phyloP scores from a whole-genome alignment of 2,113 vertebrate genomes.

The Passer domesticus region DNA sequence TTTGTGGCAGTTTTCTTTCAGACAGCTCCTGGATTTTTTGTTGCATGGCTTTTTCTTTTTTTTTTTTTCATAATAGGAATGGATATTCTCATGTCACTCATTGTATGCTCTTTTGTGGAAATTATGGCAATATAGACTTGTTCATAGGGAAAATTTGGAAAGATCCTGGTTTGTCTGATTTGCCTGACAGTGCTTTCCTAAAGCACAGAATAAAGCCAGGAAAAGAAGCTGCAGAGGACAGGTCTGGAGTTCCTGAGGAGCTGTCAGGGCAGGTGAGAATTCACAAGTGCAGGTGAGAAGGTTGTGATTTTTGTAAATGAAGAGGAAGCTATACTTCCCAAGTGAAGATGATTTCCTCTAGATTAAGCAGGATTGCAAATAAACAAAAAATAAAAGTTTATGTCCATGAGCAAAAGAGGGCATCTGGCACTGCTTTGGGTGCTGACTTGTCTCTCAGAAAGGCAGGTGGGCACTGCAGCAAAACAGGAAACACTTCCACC shows the following conservation, averaged over 20 bases:
- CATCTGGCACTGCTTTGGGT: background rate
- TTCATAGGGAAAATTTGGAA: background rate
- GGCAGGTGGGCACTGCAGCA: background rate
- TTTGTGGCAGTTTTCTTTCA: constrained; percentile 25
- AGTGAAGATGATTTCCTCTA: background rate
- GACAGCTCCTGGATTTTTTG: background rate
- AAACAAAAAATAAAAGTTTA: background rate
- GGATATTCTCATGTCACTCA: background rate
- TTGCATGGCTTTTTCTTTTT: background rate
- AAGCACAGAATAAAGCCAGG: background rate
- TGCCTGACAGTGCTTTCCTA: background rate
- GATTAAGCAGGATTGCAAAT: background rate
- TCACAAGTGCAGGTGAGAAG: background rate
- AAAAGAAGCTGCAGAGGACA: background rate
- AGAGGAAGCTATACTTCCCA: background rate
- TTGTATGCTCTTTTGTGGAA: background rate
- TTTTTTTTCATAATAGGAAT: background rate
- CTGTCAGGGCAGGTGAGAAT: background rate
- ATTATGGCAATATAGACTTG: background rate
- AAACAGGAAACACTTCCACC: background rate
- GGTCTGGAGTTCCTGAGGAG: background rate
- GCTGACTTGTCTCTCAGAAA: background rate
- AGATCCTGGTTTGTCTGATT: background rate
- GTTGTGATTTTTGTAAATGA: background rate
- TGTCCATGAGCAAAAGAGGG: background rate